These are phyloP conservation scores for Cenopis cana DNA, from an alignment of 2,888 invertebrate genomes.

Conservation along the genomic window DNA sequence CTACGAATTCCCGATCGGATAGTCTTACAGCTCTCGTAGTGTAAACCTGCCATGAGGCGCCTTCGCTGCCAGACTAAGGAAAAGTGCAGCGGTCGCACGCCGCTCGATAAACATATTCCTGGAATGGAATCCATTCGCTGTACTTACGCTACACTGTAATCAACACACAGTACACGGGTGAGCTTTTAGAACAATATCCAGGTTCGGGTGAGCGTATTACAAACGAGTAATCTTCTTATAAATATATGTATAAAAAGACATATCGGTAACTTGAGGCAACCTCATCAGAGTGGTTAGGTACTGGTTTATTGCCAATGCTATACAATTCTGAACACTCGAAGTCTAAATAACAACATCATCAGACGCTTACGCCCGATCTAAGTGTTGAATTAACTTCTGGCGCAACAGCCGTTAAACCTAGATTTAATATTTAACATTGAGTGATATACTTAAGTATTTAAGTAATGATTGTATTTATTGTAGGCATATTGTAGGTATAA, in stretches of 20 bases:
- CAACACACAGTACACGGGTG: not conserved
- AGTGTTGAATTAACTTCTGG: not conserved
- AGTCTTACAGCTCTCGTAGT: constrained; percentile 72
- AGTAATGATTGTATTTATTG: constrained; percentile 5
- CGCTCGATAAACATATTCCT: not conserved
- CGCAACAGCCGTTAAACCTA: not conserved
- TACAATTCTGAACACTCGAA: too few species aligned
- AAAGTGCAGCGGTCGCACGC: not conserved
- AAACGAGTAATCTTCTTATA: too few species aligned
- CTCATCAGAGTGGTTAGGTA: not conserved
- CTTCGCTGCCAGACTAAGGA: not conserved
- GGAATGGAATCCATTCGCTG: not conserved
- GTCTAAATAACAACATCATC: not conserved
- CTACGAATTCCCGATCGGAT: constrained; percentile 70
- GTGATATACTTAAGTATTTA: not conserved
- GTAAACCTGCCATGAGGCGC: not conserved
- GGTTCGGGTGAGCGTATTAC: too few species aligned
- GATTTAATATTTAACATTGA: not conserved
- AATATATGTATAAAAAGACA: too few species aligned
- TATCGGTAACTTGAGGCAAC: not conserved
- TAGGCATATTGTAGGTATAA: not conserved
- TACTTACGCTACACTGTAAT: not conserved
- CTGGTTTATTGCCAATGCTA: not conserved
- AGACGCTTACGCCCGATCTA: not conserved
- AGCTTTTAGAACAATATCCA: too few species aligned